phyloP scores from a whole-genome alignment of 1,140 invertebrate species.

The Maniola jurtina region DNA sequence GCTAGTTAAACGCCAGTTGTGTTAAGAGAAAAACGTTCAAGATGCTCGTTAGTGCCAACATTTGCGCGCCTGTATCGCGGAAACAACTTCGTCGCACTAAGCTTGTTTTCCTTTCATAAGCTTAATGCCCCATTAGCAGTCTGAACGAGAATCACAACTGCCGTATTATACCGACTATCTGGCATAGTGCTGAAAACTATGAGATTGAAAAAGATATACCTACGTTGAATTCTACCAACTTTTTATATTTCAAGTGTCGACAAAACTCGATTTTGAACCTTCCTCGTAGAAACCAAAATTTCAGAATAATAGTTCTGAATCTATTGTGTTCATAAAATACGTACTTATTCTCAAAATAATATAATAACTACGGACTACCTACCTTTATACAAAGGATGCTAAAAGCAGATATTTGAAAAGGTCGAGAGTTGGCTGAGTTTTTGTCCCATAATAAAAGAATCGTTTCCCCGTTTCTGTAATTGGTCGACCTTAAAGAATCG shows the following conservation, averaged over 20 bases:
- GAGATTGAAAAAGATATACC: constrained; percentile 3
- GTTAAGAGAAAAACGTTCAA: constrained; percentile 11
- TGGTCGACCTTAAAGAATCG: constrained; percentile 51
- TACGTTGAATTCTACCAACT: neutral
- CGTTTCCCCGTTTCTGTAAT: constrained; percentile 47
- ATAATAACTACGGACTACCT: no score
- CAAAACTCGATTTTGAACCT: no score
- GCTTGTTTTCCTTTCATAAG: constrained; percentile 14
- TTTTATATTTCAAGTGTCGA: no score
- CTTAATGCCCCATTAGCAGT: constrained; percentile 16
- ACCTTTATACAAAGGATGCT: neutral
- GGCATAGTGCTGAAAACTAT: constrained; percentile 3
- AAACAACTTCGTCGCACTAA: constrained; percentile 11
- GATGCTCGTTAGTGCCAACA: constrained; percentile 15
- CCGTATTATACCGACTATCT: constrained; percentile 7
- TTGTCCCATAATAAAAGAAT: constrained; percentile 56
- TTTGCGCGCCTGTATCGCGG: constrained; percentile 13
- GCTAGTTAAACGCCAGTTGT: constrained; percentile 8
- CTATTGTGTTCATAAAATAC: no score
- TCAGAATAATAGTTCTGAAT: no score
- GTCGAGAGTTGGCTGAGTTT: constrained; percentile 25
- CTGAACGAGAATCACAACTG: constrained; percentile 3
- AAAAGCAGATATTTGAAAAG: neutral
- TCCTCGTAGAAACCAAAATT: no score
- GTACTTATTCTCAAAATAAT: no score